phyloP scores from a whole-genome alignment of 2,113 vertebrate genomes.

The Picathartes gymnocephalus region DNA sequence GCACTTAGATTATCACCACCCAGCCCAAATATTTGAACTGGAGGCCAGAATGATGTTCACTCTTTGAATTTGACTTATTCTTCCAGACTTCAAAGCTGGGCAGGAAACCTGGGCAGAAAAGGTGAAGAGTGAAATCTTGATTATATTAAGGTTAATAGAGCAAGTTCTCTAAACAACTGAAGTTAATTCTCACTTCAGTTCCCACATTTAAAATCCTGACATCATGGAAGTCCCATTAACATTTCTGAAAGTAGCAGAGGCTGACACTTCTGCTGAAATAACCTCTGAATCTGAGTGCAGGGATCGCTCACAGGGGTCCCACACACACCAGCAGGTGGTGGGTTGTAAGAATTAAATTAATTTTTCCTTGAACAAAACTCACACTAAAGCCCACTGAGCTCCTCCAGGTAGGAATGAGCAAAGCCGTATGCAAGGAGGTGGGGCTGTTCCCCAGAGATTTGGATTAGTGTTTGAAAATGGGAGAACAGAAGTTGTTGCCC shows the following conservation, averaged over 20 bases:
- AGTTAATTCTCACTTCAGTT: neutral
- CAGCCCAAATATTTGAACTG: neutral
- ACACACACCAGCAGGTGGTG: accelerated
- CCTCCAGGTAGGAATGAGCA: neutral
- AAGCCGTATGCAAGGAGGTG: neutral
- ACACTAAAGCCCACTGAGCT: accelerated
- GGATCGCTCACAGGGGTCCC: neutral
- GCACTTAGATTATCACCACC: neutral
- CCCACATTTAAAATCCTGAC: neutral
- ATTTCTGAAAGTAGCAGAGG: neutral
- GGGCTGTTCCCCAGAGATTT: neutral
- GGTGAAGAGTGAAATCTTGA: neutral
- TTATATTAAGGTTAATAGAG: neutral
- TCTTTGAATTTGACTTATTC: neutral
- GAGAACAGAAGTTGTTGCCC: neutral
- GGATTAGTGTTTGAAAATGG: neutral
- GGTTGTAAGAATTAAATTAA: neutral
- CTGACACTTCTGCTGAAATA: neutral
- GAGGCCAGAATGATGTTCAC: neutral
- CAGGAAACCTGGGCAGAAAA: neutral
- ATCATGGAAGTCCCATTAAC: neutral
- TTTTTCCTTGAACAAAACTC: neutral
- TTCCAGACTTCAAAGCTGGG: neutral
- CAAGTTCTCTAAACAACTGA: neutral
- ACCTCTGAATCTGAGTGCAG: accelerated